Conservation (phyloP, 2,797 vertebrate genomes). For the Salmo trutta region DNA sequence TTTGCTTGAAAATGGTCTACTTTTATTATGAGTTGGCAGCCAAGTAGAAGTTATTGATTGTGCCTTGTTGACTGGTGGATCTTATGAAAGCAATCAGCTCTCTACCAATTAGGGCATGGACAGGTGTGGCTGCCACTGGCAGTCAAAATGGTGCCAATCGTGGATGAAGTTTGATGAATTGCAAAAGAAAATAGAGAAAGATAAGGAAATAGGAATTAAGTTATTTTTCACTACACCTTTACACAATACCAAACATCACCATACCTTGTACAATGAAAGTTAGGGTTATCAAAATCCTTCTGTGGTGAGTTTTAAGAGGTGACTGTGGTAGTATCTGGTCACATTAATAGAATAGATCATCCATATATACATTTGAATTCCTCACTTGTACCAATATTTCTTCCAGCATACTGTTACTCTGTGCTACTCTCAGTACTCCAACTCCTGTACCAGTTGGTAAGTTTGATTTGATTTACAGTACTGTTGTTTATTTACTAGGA, state of each 20-base stretch:
- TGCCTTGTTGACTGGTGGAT: background rate
- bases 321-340: background rate
- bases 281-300: background rate
- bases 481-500: background rate
- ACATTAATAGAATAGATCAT: background rate
- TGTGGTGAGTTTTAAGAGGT: background rate
- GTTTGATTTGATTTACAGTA: constrained; percentile 6
- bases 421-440: constrained; percentile 6
- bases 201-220: constrained; percentile 3
- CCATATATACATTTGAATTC: background rate
- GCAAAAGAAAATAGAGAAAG: background rate
- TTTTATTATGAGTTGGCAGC: too few relatives aligned
- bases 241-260: background rate
- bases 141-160: constrained; percentile 19
- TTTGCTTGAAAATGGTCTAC: too few relatives aligned
- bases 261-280: background rate
- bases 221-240: background rate
- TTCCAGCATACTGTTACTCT: constrained; percentile 19
- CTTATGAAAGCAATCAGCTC: background rate
- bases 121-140: constrained; percentile 19
- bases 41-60: background rate
- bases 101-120: background rate
- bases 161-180: constrained; percentile 8
- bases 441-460: constrained; percentile 29
- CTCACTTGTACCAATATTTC: background rate